phyloP scores from a whole-genome alignment of 2,797 vertebrate genomes.

The Galagoides demidoff region DNA sequence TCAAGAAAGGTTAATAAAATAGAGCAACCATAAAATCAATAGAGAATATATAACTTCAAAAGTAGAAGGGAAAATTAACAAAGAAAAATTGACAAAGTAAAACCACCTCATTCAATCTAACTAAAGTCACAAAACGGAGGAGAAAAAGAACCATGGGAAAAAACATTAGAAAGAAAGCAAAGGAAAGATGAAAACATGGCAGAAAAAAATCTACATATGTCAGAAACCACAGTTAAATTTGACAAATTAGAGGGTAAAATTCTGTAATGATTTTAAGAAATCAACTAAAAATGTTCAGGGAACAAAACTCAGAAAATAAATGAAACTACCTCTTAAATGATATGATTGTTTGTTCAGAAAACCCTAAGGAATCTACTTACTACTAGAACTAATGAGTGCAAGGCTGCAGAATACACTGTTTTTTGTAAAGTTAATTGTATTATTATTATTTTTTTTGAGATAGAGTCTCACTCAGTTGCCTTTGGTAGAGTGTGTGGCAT shows the following conservation, averaged over 20 bases:
- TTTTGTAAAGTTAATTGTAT: not conserved
- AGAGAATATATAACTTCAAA: not conserved
- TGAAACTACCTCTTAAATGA: not conserved
- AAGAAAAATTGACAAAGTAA: not conserved
- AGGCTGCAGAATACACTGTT: not conserved
- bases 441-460: not conserved
- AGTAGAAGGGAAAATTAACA: not conserved
- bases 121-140: not conserved
- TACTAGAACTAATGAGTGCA: not conserved
- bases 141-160: not conserved
- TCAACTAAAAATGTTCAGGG: not conserved
- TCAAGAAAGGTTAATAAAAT: not conserved
- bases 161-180: not conserved
- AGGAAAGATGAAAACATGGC: not conserved
- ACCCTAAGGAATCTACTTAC: not conserved
- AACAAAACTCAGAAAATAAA: not conserved
- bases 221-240: not conserved
- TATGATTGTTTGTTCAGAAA: not conserved
- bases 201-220: not conserved
- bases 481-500: no score
- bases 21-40: not conserved
- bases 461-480: no score
- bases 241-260: not conserved
- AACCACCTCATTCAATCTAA: not conserved
- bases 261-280: not conserved